Conservation (phyloP, 2,888 invertebrate genomes). For the Craniophora ligustri region DNA sequence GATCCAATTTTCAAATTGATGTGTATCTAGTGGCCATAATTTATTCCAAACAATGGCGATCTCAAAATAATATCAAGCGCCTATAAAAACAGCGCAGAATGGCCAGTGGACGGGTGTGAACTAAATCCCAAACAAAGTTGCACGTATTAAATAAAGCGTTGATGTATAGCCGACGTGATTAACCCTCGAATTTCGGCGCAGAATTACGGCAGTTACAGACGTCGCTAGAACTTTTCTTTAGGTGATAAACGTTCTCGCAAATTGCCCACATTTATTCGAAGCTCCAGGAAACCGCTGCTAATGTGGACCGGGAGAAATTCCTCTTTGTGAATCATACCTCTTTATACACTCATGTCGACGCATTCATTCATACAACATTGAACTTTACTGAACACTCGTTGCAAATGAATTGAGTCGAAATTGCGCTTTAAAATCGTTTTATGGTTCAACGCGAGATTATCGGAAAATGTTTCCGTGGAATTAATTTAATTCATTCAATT, state of each 20-base stretch:
- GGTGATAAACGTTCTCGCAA: slow-evolving; percentile 86
- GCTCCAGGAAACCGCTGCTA: slow-evolving; percentile 77
- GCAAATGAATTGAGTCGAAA: slow-evolving; percentile 72
- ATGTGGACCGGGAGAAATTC: slow-evolving; percentile 74
- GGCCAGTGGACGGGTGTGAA: slow-evolving; percentile 50
- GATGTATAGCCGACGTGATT: slow-evolving; percentile 79
- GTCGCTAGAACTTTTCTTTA: slow-evolving; percentile 85
- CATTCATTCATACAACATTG: slow-evolving; percentile 71
- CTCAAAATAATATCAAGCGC: slow-evolving; percentile 52
- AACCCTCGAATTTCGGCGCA: slow-evolving; percentile 79
- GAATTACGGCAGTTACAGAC: slow-evolving; percentile 82
- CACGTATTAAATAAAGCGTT: slow-evolving; percentile 79
- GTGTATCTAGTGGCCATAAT: slow-evolving; percentile 37
- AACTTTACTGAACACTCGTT: slow-evolving; percentile 67
- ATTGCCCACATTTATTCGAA: slow-evolving; percentile 84
- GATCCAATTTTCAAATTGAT: slow-evolving; percentile 39
- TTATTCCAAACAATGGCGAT: slow-evolving; percentile 45
- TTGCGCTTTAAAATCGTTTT: slow-evolving; percentile 70
- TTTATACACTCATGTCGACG: slow-evolving; percentile 60
- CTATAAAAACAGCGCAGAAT: slow-evolving; percentile 52
- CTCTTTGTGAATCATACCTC: slow-evolving; percentile 65
- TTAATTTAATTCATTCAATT: slow-evolving; percentile 71
- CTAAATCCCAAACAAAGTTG: slow-evolving; percentile 73
- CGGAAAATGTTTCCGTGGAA: slow-evolving; percentile 64
- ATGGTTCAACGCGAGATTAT: slow-evolving; percentile 71